phyloP scores from a whole-genome alignment of 2,113 vertebrate species.

The Oreotragus oreotragus region DNA sequence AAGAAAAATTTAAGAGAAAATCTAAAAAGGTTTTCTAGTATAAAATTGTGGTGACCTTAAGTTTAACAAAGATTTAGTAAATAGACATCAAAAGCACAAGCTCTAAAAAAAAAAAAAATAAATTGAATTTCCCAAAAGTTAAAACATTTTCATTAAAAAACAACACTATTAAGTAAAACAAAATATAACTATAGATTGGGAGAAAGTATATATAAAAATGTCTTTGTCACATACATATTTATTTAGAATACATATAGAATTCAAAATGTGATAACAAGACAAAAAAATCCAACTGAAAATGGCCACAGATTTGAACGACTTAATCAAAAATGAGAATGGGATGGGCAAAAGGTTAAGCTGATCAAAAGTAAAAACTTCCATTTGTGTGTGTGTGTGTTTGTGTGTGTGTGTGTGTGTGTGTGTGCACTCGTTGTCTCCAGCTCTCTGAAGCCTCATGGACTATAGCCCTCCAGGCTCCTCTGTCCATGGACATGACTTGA shows the following conservation, averaged over 20 bases:
- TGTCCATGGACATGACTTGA: neutral
- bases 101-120: neutral
- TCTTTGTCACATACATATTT: neutral
- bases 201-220: neutral
- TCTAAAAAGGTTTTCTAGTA: neutral
- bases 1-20: neutral
- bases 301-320: neutral
- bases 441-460: neutral
- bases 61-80: neutral
- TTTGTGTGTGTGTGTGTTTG: neutral
- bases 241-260: neutral
- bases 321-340: neutral
- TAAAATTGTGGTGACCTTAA: neutral
- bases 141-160: neutral
- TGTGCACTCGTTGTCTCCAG: accelerated
- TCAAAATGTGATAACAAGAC: neutral
- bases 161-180: neutral
- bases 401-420: too few relatives aligned
- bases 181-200: neutral
- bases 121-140: neutral
- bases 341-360: neutral
- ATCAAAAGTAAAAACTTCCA: neutral
- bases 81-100: neutral
- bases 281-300: neutral
- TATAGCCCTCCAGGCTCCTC: neutral